These are phyloP conservation scores for Botia almorhae DNA, from an alignment of 2,797 vertebrate genomes.

Conservation along the genomic window DNA sequence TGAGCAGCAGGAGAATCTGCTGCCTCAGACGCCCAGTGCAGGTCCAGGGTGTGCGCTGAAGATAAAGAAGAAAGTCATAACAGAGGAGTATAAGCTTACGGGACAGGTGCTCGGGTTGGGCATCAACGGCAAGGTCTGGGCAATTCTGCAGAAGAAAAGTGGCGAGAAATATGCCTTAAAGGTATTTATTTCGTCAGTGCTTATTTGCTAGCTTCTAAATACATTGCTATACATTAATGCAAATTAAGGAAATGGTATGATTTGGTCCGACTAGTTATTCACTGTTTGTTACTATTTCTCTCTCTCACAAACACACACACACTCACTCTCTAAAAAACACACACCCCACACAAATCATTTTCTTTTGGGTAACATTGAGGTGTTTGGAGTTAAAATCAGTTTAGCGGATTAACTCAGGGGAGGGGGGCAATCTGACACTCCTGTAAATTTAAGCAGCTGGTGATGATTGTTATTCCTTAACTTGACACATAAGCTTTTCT, in stretches of 20 bases:
- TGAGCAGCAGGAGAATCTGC: slow-evolving; percentile 56
- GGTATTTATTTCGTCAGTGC: slow-evolving; percentile 66
- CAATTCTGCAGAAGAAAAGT: slow-evolving; percentile 84
- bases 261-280: not conserved
- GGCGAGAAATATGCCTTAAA: slow-evolving; percentile 87
- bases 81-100: slow-evolving; percentile 88
- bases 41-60: slow-evolving; percentile 45
- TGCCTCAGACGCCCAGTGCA: slow-evolving; percentile 24
- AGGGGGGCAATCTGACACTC: not conserved
- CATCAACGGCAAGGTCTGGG: slow-evolving; percentile 88
- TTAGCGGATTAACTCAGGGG: not conserved
- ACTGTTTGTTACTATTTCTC: not conserved
- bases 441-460: not conserved
- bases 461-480: not conserved
- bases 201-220: not conserved
- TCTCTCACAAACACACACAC: not conserved
- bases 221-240: not conserved
- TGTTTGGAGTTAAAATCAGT: too few relatives aligned
- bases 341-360: too few relatives aligned
- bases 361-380: too few relatives aligned
- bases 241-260: too few relatives aligned
- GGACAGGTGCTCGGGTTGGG: slow-evolving; percentile 87
- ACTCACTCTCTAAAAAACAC: not conserved
- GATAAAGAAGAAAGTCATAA: slow-evolving; percentile 85
- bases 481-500: not conserved